These are phyloP conservation scores for Aplysina aerophoba DNA, from an alignment of 37 sponge, comb jelly and placozoan species.

Conservation along the genomic window DNA sequence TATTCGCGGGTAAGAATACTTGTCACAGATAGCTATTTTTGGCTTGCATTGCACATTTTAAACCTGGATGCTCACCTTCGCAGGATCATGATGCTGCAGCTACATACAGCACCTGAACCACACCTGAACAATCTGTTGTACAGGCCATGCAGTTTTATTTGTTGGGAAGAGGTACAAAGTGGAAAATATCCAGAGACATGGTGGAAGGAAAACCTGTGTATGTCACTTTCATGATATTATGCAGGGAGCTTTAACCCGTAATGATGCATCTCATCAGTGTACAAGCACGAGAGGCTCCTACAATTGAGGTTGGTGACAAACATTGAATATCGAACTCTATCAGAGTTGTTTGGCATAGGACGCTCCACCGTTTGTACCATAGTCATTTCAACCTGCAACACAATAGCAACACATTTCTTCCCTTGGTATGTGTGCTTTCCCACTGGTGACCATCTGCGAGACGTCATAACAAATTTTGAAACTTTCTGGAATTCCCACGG, in stretches of 20 bases:
- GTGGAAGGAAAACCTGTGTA: conserved; percentile 36
- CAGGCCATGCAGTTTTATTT: neutral
- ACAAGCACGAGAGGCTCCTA: conserved; percentile 21
- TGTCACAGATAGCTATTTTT: too few species aligned
- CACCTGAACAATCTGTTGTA: too few species aligned
- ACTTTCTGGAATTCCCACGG: conserved; percentile 6
- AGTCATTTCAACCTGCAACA: conserved; percentile 14
- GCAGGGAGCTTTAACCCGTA: neutral
- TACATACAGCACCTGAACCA: too few species aligned
- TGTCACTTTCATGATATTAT: conserved; percentile 1
- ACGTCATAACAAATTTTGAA: neutral
- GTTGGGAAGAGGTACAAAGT: neutral
- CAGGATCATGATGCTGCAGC: too few species aligned
- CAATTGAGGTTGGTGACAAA: conserved; percentile 30
- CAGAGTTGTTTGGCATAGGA: conserved; percentile 31
- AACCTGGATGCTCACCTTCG: too few species aligned
- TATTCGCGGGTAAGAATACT: too few species aligned
- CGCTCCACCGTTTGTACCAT: conserved; percentile 29
- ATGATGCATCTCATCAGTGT: neutral
- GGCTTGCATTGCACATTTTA: too few species aligned
- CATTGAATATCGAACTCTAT: conserved; percentile 33
- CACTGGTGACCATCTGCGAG: neutral
- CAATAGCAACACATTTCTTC: conserved; percentile 11
- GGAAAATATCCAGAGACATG: conserved; percentile 6
- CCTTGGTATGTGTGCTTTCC: conserved; percentile 32